Percentiles rank a stretch among this genome's conserved stretches.
These are phyloP conservation scores for Anagyrus pseudococci DNA, from an alignment of 2,888 invertebrate genomes.

Conservation along the genomic window DNA sequence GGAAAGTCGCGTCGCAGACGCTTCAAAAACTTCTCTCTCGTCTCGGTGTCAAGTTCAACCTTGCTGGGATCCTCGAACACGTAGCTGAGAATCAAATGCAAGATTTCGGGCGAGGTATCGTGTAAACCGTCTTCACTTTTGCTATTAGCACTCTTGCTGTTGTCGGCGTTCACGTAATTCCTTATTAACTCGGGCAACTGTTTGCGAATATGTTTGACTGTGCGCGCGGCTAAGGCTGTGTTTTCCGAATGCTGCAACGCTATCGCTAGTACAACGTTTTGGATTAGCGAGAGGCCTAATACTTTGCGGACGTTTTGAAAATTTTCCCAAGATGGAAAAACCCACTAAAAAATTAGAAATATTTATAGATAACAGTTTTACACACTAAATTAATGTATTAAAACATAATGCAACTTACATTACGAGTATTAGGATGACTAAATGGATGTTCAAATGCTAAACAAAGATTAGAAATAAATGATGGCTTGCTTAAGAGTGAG, in stretches of 20 bases:
- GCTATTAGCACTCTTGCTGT: slow-evolving; percentile 66
- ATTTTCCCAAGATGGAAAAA: slow-evolving; percentile 81
- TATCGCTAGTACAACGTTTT: slow-evolving; percentile 90
- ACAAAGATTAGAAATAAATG: slow-evolving; percentile 87
- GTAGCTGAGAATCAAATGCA: slow-evolving; percentile 79
- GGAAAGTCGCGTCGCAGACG: slow-evolving; percentile 88
- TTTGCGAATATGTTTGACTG: slow-evolving; percentile 80
- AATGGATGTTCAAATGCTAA: slow-evolving; percentile 85
- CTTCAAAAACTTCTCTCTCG: slow-evolving; percentile 81
- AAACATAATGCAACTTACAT: slow-evolving; percentile 52
- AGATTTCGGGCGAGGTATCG: slow-evolving; percentile 88
- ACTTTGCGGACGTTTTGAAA: slow-evolving; percentile 85
- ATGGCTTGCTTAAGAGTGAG: slow-evolving; percentile 82
- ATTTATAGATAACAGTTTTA: slow-evolving; percentile 41
- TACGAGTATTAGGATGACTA: slow-evolving; percentile 73
- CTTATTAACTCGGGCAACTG: slow-evolving; percentile 85
- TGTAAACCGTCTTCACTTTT: slow-evolving; percentile 81
- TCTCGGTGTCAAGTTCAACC: slow-evolving; percentile 74
- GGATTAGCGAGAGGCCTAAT: slow-evolving; percentile 84
- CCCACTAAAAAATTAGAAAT: slow-evolving; percentile 66
- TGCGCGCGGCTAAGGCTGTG: slow-evolving; percentile 75
- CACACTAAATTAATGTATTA: slow-evolving; percentile 29
- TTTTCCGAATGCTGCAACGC: slow-evolving; percentile 83
- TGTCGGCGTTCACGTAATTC: slow-evolving; percentile 81
- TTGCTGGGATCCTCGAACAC: slow-evolving; percentile 65